Evolutionary conservation across 2,888 invertebrate species (phyloP).

Genomic region (Augochlorella aurata): DNA sequence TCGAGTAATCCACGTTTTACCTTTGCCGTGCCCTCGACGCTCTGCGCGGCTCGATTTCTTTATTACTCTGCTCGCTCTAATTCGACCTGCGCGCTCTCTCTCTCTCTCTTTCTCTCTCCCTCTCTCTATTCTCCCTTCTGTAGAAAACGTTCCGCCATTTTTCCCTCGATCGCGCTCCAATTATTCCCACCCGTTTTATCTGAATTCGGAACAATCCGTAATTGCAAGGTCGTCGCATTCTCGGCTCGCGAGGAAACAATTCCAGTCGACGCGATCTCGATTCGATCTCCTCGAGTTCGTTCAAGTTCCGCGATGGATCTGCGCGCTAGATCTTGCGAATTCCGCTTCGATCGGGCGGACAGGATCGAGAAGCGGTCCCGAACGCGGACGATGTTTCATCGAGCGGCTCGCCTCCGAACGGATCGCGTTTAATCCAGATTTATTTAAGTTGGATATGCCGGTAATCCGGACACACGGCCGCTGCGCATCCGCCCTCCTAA

Average conservation of each 20-base stretch:
- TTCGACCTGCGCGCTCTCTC: not conserved
- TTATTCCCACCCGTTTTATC: too few relatives aligned
- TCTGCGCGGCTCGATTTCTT: slow-evolving; percentile 18
- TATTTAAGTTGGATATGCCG: slow-evolving; percentile 42
- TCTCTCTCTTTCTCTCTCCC: not conserved
- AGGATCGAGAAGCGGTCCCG: not conserved
- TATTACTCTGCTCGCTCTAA: not conserved
- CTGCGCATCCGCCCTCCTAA: slow-evolving; percentile 44
- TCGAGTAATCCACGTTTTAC: slow-evolving; percentile 41
- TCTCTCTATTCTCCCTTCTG: too few relatives aligned
- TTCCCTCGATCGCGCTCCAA: too few relatives aligned
- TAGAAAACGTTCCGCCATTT: too few relatives aligned
- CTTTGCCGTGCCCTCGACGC: slow-evolving; percentile 16
- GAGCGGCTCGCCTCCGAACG: not conserved
- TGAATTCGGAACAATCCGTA: too few relatives aligned
- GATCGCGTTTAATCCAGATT: slow-evolving; percentile 42
- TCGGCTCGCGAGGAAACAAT: too few relatives aligned
- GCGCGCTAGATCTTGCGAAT: too few relatives aligned
- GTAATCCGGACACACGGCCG: slow-evolving; percentile 36
- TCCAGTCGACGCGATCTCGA: too few relatives aligned
- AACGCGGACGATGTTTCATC: not conserved
- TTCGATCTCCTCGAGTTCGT: too few relatives aligned
- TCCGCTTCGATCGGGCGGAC: not conserved
- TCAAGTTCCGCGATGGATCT: too few relatives aligned
- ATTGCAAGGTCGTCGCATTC: too few relatives aligned